Percentiles rank a stretch among this genome's conserved stretches.
Conservation (phyloP, 2,888 invertebrate genomes). For the Sclerodermus sp. region DNA sequence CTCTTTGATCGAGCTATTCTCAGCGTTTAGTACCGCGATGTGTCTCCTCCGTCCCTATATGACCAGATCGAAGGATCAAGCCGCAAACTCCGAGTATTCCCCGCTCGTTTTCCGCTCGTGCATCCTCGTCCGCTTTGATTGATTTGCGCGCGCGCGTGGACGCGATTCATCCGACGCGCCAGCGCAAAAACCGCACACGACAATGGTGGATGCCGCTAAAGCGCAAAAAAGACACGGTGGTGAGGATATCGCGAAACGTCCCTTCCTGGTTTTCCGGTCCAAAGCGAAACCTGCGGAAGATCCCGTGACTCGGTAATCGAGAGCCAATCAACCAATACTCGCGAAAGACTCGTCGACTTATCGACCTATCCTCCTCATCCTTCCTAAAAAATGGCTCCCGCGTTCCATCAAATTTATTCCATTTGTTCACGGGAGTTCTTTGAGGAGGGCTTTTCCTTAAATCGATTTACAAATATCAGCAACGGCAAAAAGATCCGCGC, state of each 20-base stretch:
- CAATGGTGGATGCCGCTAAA: background rate
- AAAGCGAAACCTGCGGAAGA: too few species aligned
- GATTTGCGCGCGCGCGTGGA: constrained; percentile 1
- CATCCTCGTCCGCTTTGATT: background rate
- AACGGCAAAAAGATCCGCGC: too few species aligned
- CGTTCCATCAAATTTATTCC: too few species aligned
- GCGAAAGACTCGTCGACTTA: too few species aligned
- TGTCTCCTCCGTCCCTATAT: background rate
- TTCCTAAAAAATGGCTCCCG: too few species aligned
- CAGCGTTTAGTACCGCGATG: background rate
- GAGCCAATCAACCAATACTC: too few species aligned
- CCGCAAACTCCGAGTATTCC: background rate
- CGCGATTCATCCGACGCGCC: background rate
- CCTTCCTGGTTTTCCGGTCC: too few species aligned
- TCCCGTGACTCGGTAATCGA: too few species aligned
- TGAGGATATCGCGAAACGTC: too few species aligned
- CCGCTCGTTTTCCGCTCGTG: background rate
- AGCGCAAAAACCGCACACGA: background rate
- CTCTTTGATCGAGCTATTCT: background rate
- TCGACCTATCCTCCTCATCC: too few species aligned
- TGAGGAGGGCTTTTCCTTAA: background rate
- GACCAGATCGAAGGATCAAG: background rate
- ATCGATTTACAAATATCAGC: background rate
- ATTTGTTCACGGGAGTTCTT: too few species aligned
- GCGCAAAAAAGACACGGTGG: too few species aligned